Evolutionary conservation across 2,113 vertebrate species (phyloP).

Genomic region (Egretta garzetta): DNA sequence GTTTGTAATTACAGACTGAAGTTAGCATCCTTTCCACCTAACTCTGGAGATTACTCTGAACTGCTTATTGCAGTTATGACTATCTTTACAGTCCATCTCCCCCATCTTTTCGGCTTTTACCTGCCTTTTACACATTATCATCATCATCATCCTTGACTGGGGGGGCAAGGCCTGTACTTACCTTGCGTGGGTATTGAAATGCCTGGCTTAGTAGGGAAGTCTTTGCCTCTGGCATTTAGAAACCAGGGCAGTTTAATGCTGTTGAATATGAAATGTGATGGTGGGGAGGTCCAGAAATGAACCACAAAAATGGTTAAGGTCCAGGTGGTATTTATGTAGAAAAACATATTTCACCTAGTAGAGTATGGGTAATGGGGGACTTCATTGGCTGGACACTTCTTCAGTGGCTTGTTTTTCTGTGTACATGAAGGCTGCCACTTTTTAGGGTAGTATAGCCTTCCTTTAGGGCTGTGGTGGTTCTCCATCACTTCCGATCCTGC

Average conservation of each 20-base stretch:
- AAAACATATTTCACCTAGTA: not conserved
- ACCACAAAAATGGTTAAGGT: not conserved
- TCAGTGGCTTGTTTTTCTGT: not conserved
- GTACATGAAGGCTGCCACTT: not conserved
- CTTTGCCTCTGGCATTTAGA: not conserved
- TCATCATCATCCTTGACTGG: not conserved
- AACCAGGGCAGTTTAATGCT: not conserved
- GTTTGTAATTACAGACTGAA: not conserved
- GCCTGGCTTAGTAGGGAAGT: not conserved
- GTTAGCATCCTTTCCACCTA: not conserved
- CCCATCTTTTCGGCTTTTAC: not conserved
- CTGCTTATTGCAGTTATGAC: not conserved
- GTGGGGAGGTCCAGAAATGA: not conserved
- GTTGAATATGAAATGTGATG: not conserved
- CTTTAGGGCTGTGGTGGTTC: not conserved
- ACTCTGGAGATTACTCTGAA: not conserved
- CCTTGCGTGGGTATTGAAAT: not conserved
- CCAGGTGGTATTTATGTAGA: not conserved
- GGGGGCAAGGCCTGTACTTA: not conserved
- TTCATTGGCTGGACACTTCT: rapidly evolving
- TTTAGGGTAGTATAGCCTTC: not conserved
- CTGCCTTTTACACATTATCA: not conserved
- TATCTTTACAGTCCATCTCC: not conserved
- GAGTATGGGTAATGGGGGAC: not conserved
- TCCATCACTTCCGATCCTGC: not conserved